Conservation (phyloP, 1,140 invertebrate genomes). For the Dendrolimus kikuchii region DNA sequence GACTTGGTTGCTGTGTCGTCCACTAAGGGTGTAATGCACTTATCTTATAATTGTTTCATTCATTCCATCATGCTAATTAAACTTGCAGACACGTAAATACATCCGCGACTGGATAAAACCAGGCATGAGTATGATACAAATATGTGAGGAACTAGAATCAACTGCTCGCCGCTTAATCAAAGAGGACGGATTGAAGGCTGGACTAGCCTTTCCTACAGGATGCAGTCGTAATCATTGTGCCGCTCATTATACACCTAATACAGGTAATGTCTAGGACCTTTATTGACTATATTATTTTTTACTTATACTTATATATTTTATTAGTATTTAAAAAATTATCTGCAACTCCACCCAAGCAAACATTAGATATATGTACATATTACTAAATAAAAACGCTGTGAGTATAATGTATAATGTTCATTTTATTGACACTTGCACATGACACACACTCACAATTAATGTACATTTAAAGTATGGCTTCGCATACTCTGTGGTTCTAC, state of each 20-base stretch:
- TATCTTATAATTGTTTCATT: too few relatives aligned
- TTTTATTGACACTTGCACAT: too few relatives aligned
- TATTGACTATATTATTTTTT: not conserved
- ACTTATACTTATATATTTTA: not conserved
- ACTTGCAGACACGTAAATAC: conserved; percentile 87
- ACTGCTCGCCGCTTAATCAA: conserved; percentile 93
- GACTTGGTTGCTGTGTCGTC: too few relatives aligned
- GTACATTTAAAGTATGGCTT: too few relatives aligned
- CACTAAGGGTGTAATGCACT: too few relatives aligned
- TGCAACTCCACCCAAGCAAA: too few relatives aligned
- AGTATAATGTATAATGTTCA: too few relatives aligned
- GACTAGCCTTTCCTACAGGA: conserved; percentile 98
- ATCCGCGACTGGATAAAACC: conserved; percentile 95
- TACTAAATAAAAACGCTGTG: too few relatives aligned
- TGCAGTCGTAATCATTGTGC: conserved; percentile 99
- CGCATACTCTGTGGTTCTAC: too few relatives aligned
- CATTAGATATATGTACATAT: too few relatives aligned
- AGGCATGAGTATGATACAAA: conserved; percentile 99
- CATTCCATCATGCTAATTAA: too few relatives aligned
- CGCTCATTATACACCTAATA: conserved; percentile 99
- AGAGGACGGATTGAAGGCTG: conserved; percentile 96
- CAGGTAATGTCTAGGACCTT: conserved; percentile 67
- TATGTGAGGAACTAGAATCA: conserved; percentile 96
- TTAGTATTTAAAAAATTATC: not conserved
- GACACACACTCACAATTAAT: too few relatives aligned